phyloP scores from a whole-genome alignment of 2,113 vertebrate genomes.

The Axis porcinus region DNA sequence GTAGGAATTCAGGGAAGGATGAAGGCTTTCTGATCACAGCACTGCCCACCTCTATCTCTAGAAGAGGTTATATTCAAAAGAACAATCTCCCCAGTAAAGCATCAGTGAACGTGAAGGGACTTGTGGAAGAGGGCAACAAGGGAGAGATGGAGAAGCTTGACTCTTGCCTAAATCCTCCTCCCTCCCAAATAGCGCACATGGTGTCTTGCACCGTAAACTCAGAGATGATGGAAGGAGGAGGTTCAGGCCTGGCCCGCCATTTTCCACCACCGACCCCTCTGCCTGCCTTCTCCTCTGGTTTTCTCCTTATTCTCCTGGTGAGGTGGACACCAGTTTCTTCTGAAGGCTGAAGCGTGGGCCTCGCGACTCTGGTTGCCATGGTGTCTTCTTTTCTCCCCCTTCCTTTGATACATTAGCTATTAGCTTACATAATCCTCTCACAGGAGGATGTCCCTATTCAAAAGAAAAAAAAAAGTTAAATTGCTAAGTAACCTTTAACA shows the following conservation, averaged over 20 bases:
- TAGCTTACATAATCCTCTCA: constrained; percentile 39
- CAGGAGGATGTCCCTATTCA: constrained; percentile 32
- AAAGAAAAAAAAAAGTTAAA: constrained; percentile 19
- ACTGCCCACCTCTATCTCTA: not conserved
- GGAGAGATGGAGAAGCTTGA: not conserved
- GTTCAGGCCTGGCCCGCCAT: not conserved
- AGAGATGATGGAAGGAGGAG: not conserved
- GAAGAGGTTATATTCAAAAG: not conserved
- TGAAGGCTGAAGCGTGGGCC: not conserved
- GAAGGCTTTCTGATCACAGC: not conserved
- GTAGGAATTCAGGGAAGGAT: not conserved
- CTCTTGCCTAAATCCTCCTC: not conserved
- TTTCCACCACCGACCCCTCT: not conserved
- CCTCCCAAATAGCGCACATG: not conserved
- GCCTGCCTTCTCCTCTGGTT: not conserved
- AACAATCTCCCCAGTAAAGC: not conserved
- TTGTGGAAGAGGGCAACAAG: not conserved
- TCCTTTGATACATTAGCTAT: not conserved
- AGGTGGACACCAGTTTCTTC: not conserved
- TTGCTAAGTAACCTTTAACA: constrained; percentile 59
- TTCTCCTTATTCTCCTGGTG: not conserved
- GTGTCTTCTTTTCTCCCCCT: not conserved
- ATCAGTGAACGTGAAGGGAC: not conserved
- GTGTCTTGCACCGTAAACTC: rapidly evolving
- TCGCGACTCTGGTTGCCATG: not conserved